These are phyloP conservation scores for Bombus superbus DNA, from an alignment of 1,140 invertebrate species.

Conservation along the genomic window DNA sequence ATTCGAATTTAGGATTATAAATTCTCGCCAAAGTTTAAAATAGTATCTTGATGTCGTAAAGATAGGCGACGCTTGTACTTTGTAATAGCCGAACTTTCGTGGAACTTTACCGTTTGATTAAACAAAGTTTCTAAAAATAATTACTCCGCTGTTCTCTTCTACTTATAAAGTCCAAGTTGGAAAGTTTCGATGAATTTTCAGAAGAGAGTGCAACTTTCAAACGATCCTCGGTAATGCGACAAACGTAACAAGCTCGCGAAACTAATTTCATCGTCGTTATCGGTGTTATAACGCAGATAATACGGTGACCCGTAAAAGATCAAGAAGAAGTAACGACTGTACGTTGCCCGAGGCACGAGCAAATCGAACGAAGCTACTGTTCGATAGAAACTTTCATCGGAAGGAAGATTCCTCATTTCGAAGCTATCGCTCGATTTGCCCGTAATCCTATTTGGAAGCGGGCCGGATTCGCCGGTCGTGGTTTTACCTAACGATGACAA, in stretches of 20 bases:
- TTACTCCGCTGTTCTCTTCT: background rate
- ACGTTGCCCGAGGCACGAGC: background rate
- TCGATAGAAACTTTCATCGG: background rate
- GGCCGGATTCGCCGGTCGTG: background rate
- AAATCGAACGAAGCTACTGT: conserved; percentile 4
- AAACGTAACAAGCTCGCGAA: background rate
- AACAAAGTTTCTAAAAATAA: background rate
- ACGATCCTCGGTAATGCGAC: background rate
- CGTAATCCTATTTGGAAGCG: conserved; percentile 30
- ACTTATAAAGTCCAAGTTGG: background rate
- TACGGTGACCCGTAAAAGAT: conserved; percentile 2
- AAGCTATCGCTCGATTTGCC: conserved; percentile 36
- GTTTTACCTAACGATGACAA: conserved; percentile 58
- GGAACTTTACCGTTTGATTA: background rate
- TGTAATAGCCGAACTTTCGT: background rate
- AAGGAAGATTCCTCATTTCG: background rate
- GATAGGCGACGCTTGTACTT: no score
- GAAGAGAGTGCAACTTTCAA: background rate
- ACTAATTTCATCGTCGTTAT: conserved; percentile 9
- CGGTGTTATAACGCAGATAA: background rate
- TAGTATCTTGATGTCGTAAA: no score
- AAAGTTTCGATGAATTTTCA: background rate
- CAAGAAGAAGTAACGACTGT: no score
- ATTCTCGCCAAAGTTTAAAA: no score
- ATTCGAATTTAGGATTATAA: no score